These are phyloP conservation scores for Bucorvus abyssinicus DNA, from an alignment of 2,797 vertebrate species.

Conservation along the genomic window DNA sequence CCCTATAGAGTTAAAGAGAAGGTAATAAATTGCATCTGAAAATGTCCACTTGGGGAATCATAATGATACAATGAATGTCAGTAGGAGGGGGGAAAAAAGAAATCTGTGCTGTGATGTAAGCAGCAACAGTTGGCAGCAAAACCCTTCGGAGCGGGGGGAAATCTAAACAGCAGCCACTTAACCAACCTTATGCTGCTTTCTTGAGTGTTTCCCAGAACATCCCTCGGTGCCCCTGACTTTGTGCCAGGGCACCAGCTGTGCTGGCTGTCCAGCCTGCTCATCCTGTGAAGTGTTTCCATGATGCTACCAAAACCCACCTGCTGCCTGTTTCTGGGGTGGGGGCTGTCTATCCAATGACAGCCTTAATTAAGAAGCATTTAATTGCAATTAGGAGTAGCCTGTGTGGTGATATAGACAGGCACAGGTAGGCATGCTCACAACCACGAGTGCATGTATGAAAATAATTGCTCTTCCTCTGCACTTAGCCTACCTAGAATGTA, in stretches of 20 bases:
- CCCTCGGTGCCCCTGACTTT: background rate
- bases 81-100: background rate
- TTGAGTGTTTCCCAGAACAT: slow-evolving; percentile 34
- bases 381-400: background rate
- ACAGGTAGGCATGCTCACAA: background rate
- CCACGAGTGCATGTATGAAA: background rate
- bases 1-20: background rate
- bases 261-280: background rate
- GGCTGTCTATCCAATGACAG: background rate
- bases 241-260: slow-evolving; percentile 21
- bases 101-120: background rate
- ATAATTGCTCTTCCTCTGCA: background rate
- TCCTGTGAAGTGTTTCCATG: fast-evolving
- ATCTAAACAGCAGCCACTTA: background rate
- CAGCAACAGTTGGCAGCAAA: slow-evolving; percentile 40
- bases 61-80: background rate
- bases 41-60: background rate
- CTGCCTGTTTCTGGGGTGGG: background rate
- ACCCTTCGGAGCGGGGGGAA: background rate
- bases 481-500: background rate
- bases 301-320: background rate
- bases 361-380: background rate
- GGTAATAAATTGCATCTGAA: slow-evolving; percentile 9
- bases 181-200: slow-evolving; percentile 15
- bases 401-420: background rate